Conservation (phyloP, 2,888 invertebrate species). For the Hypomecis atomaria region DNA sequence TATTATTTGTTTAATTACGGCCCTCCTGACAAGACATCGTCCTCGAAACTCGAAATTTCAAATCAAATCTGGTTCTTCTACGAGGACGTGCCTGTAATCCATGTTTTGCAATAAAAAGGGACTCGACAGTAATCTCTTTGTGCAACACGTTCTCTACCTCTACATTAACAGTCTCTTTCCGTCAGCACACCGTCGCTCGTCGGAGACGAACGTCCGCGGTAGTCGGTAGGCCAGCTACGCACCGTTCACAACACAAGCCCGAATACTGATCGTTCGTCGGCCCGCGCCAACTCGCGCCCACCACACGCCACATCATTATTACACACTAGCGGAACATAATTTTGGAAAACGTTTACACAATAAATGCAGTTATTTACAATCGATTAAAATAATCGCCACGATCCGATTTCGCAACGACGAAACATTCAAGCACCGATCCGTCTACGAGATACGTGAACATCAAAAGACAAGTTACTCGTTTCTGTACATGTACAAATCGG, state of each 20-base stretch:
- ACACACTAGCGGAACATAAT: conserved; percentile 11
- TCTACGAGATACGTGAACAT: neutral
- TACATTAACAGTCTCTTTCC: conserved; percentile 65
- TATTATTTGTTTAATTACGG: too few relatives aligned
- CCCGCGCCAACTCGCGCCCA: neutral
- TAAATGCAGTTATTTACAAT: conserved; percentile 31
- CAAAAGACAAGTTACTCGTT: neutral
- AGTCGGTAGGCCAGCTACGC: conserved; percentile 61
- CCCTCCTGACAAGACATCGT: too few relatives aligned
- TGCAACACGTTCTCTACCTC: conserved; percentile 63
- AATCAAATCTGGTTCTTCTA: too few relatives aligned
- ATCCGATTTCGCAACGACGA: conserved; percentile 20
- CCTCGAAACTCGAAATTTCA: too few relatives aligned
- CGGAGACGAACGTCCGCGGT: conserved; percentile 42
- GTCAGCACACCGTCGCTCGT: conserved; percentile 3
- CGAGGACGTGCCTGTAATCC: neutral
- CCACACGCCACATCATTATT: neutral
- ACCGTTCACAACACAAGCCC: conserved; percentile 30
- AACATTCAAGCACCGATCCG: conserved; percentile 12
- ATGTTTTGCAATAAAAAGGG: conserved; percentile 20
- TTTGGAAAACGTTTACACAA: conserved; percentile 20
- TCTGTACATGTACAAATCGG: neutral
- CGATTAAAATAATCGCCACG: neutral
- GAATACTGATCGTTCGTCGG: conserved; percentile 48
- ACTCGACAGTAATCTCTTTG: conserved; percentile 50